Base-by-base conservation (phyloP, 1,140 invertebrate species). In the Pristionchus pacificus region DNA sequence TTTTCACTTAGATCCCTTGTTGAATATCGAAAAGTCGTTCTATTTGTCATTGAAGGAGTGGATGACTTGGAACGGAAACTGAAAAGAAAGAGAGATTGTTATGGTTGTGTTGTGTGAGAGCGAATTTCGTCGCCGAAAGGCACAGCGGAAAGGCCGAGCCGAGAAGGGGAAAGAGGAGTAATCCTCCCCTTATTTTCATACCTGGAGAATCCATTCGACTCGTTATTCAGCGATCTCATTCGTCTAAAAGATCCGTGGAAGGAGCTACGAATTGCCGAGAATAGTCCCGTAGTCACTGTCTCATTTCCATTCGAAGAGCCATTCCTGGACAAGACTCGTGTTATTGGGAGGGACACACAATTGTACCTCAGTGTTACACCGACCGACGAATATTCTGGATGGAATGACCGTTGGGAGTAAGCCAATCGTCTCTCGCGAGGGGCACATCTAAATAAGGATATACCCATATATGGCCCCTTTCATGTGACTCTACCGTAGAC, bases 401-500 rank as follows among this genome's bases (percentile, higher is more conserved):
- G 38, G 38, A 49, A 49, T 49, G 38, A 6, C 19, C 38, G 6
- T 19, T 49, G 38, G 19, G 6, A 10, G 38, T 49, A 19, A 19
- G 38, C 38, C 38, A 10, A 19, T 49, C 38, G 6, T 19, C 19
- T 49, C 38, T 49, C 38, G 38, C 6, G 38, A 10, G 38, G 6
- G 38, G 6, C 6, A 49, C 38, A 19, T 6, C 38, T 49, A 49
- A 49, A 49, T 49, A n/a, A n/a, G n/a, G n/a, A n/a, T n/a, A n/a
- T n/a, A n/a, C 24, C 60, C 60, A 10, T 32, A 14, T 13, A 13
- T 28, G 13, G 49, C n/a, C n/a, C 55, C 19, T 2, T 61, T 33
- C 33, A 61, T 72, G 0, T 57, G 30, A 15, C 38, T 55, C 49
- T 74, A 78, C n/a, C 74, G 60, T 6, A 78, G 31, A 25, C 71